A percentile compares a stretch with the other conserved stretches of the same genome.
These are phyloP conservation scores for Piezodorus guildinii DNA, from an alignment of 1,140 invertebrate species.

Conservation along the genomic window DNA sequence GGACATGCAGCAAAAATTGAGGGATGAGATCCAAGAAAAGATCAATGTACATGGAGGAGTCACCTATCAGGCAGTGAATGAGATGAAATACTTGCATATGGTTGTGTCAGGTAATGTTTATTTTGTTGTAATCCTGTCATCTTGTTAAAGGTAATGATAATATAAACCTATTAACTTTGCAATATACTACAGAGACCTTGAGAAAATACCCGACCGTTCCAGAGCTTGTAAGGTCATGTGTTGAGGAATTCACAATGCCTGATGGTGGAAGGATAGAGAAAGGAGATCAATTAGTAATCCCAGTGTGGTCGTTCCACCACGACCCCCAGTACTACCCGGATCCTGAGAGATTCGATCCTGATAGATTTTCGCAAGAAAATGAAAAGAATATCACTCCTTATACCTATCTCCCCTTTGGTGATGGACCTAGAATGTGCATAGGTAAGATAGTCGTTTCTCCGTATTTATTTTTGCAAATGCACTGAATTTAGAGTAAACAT, in stretches of 20 bases:
- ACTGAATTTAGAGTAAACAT: too few relatives aligned
- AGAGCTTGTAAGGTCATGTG: slow-evolving; percentile 37
- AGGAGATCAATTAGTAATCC: slow-evolving; percentile 33
- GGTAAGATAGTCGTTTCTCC: slow-evolving; percentile 34
- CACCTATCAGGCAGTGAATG: slow-evolving; percentile 42
- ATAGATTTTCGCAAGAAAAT: slow-evolving; percentile 31
- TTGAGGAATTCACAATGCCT: slow-evolving; percentile 33
- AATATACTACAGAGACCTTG: slow-evolving; percentile 37
- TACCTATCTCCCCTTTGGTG: slow-evolving; percentile 62
- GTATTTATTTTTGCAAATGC: too few relatives aligned
- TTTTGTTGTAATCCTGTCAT: neutral
- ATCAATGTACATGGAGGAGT: slow-evolving; percentile 35
- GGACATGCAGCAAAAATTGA: slow-evolving; percentile 43
- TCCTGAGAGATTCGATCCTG: slow-evolving; percentile 35
- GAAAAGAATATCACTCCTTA: slow-evolving; percentile 30
- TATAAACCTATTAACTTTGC: too few relatives aligned
- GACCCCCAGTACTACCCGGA: slow-evolving; percentile 33
- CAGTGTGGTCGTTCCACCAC: slow-evolving; percentile 35
- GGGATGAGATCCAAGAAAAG: slow-evolving; percentile 42
- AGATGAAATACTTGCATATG: slow-evolving; percentile 43
- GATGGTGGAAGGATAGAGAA: slow-evolving; percentile 25
- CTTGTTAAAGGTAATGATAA: neutral
- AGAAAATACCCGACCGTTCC: slow-evolving; percentile 42
- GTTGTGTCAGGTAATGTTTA: slow-evolving; percentile 36
- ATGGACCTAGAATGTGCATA: slow-evolving; percentile 63